Evolutionary conservation across 2,113 vertebrate species (phyloP), one percentile per base, ranked within the genome.

Genomic region (Andinoacara biseriatus): DNA sequence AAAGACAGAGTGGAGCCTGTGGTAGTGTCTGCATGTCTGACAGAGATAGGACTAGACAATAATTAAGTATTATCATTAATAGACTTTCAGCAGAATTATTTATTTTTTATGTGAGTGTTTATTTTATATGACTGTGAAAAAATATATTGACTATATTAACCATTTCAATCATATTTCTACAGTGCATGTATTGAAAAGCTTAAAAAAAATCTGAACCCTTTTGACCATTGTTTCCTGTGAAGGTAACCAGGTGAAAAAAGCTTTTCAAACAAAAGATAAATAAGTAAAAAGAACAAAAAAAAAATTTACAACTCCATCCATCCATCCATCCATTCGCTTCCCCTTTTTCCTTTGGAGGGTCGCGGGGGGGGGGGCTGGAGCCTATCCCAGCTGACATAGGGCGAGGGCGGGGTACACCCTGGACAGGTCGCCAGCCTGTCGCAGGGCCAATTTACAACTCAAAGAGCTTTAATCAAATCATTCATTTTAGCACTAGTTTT

Each of bases 21-120:
- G 33, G 80, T 86, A 86, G 82, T 91, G 90, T 91, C 89, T 91
- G 91, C 88, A 82, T 92, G 92, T 93, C 88, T 89, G 75, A 86
- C 65, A 49, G 86, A 74, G 76, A 78, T 18, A 72, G 76, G 31
- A 43, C 74, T 56, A 24, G 86, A 40, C 49, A 22, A 82, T 85
- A 77, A 65, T 58, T 85, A 59, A 78, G 10, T 80, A 63, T 78
- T 24, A 40, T 83, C 40, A 62, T 59, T 74, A 61, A 62, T 85
- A n/a, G 58, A 75, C 33, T 33, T 33, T 33, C 33, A 33, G 33
- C 33, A 33, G 33, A 7, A 33, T 7, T 33, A 26, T 26, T 26
- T 26, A 26, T 33, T 33, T 33, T 33, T 33, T 7, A 33, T 33
- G 33, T 7, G 33, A 33, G 6, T 33, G 5, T 7, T 7, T 33